A percentile compares a stretch with the other conserved stretches of the same genome.
phyloP scores from a whole-genome alignment of 2,888 invertebrate genomes.

The Mythimna ferrago region DNA sequence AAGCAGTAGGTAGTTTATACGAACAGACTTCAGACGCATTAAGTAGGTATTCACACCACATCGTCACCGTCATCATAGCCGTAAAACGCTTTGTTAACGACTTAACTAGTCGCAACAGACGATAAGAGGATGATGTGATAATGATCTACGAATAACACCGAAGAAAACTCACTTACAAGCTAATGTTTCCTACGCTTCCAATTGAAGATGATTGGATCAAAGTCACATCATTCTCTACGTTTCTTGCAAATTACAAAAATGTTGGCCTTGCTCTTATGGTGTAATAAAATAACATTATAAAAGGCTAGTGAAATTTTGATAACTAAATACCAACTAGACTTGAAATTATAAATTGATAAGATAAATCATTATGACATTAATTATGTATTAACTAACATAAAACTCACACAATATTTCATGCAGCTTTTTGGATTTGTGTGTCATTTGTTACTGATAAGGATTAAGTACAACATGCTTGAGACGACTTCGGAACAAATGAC shows the following conservation, averaged over 20 bases:
- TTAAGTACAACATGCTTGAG: constrained; percentile 46
- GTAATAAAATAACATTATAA: constrained; percentile 86
- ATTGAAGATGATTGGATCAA: constrained; percentile 60
- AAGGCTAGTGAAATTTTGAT: constrained; percentile 91
- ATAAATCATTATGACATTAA: constrained; percentile 76
- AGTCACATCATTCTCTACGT: constrained; percentile 65
- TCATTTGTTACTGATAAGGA: constrained; percentile 49
- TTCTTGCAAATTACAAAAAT: constrained; percentile 78
- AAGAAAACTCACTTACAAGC: constrained; percentile 11
- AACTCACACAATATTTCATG: constrained; percentile 47
- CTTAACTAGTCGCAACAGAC: constrained; percentile 65
- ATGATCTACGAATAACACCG: constrained; percentile 44
- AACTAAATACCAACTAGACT: constrained; percentile 88
- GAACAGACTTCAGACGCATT: constrained; percentile 45
- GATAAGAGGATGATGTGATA: constrained; percentile 67
- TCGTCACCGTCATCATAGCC: constrained; percentile 58
- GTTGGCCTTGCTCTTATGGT: constrained; percentile 87
- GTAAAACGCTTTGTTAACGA: constrained; percentile 66
- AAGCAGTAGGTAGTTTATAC: constrained; percentile 66
- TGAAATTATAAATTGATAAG: constrained; percentile 85
- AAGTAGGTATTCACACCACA: constrained; percentile 59
- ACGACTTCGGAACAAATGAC: constrained; percentile 51
- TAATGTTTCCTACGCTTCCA: constrained; percentile 13
- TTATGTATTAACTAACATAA: constrained; percentile 65
- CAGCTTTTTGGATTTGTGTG: constrained; percentile 58